These are phyloP conservation scores for Neostethus bicornis DNA, from an alignment of 2,797 vertebrate species.

Conservation along the genomic window DNA sequence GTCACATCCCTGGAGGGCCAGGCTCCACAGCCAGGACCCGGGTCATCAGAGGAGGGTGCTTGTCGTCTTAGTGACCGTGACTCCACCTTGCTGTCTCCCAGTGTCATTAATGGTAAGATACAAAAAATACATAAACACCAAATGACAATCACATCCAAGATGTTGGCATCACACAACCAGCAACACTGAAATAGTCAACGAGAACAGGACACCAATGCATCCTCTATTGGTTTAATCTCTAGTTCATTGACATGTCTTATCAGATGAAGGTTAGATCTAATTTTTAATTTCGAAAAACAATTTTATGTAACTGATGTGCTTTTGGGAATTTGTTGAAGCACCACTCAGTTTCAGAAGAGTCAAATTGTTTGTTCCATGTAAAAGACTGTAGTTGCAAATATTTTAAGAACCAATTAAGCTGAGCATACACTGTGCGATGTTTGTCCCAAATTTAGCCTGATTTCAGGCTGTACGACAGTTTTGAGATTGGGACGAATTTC, in stretches of 20 bases:
- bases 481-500: too few species aligned
- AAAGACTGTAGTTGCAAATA: neutral
- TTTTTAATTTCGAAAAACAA: neutral
- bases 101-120: conserved; percentile 93
- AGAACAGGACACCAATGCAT: conserved; percentile 2
- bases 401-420: too few species aligned
- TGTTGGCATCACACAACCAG: neutral
- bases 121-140: conserved; percentile 17
- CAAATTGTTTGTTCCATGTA: neutral
- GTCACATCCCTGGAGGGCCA: conserved; percentile 87
- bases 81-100: conserved; percentile 87
- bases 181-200: neutral
- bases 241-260: neutral
- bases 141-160: neutral
- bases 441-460: too few species aligned
- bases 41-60: conserved; percentile 81
- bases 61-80: conserved; percentile 82
- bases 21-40: conserved; percentile 71
- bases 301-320: neutral
- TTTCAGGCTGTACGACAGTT: neutral
- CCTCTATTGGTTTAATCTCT: neutral
- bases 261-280: neutral
- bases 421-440: too few species aligned
- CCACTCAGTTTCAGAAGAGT: neutral
- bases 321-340: neutral